These are phyloP conservation scores for Poicephalus gulielmi DNA, from an alignment of 2,113 vertebrate species.

Conservation along the genomic window DNA sequence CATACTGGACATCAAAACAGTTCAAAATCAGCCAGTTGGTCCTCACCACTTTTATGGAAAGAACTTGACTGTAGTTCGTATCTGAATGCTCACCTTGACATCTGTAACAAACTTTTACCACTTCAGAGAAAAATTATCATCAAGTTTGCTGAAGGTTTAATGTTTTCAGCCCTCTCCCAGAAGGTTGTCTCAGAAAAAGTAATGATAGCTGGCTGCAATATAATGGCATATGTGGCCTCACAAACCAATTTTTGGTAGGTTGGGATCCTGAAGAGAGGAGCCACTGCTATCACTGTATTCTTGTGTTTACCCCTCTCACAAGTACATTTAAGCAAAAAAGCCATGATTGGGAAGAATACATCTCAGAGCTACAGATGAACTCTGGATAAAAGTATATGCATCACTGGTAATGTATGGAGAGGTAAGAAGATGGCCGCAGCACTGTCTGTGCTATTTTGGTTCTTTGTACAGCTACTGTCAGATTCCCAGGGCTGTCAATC, in stretches of 20 bases:
- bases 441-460: neutral
- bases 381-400: neutral
- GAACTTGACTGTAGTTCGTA: neutral
- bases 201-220: neutral
- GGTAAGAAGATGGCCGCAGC: neutral
- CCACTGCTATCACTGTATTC: neutral
- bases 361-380: neutral
- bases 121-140: fast-evolving
- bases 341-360: neutral
- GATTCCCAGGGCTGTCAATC: conserved; percentile 12
- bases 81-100: neutral
- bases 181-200: neutral
- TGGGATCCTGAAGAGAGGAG: neutral
- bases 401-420: neutral
- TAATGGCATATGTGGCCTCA: no score
- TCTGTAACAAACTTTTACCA: neutral
- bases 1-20: neutral
- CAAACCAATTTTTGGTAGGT: neutral
- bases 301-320: neutral
- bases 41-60: neutral
- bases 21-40: neutral
- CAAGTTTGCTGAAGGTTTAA: neutral
- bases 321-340: neutral
- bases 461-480: neutral
- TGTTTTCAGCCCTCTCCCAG: neutral